These are phyloP conservation scores for Drosophila navojoa DNA, from an alignment of 1,140 invertebrate genomes.

Conservation along the genomic window DNA sequence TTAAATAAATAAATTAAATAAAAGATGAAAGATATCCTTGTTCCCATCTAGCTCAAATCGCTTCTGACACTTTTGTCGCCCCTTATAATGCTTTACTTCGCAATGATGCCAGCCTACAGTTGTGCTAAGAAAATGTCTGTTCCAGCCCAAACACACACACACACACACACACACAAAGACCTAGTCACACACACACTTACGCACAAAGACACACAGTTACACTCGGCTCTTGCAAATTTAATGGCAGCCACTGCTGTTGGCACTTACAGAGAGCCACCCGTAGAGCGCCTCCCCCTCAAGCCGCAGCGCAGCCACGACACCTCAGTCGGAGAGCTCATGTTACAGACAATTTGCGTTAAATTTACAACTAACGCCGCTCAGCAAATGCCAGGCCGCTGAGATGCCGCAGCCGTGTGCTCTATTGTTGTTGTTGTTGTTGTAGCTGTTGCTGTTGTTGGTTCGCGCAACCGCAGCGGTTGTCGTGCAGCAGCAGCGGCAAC, in stretches of 20 bases:
- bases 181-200: constrained; percentile 24
- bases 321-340: constrained; percentile 67
- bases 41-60: neutral
- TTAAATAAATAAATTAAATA: too few relatives aligned
- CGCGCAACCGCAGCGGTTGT: constrained; percentile 41
- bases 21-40: too few relatives aligned
- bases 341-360: constrained; percentile 82
- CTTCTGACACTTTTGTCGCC: constrained; percentile 61
- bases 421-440: neutral
- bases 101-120: constrained; percentile 19
- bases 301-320: constrained; percentile 31
- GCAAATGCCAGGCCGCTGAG: constrained; percentile 53
- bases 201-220: constrained; percentile 38
- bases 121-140: constrained; percentile 37
- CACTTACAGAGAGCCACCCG: constrained; percentile 49
- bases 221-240: constrained; percentile 74
- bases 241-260: constrained; percentile 70
- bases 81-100: constrained; percentile 47
- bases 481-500: constrained; percentile 39
- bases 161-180: constrained; percentile 33
- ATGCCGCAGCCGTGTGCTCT: constrained; percentile 3
- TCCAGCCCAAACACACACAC: constrained; percentile 42
- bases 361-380: constrained; percentile 71
- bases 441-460: constrained; percentile 3
- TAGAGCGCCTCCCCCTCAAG: constrained; percentile 8